Evolutionary conservation across 2,797 vertebrate genomes (phyloP), one percentile per base, ranked within the genome.

Genomic region (Fratercula arctica): DNA sequence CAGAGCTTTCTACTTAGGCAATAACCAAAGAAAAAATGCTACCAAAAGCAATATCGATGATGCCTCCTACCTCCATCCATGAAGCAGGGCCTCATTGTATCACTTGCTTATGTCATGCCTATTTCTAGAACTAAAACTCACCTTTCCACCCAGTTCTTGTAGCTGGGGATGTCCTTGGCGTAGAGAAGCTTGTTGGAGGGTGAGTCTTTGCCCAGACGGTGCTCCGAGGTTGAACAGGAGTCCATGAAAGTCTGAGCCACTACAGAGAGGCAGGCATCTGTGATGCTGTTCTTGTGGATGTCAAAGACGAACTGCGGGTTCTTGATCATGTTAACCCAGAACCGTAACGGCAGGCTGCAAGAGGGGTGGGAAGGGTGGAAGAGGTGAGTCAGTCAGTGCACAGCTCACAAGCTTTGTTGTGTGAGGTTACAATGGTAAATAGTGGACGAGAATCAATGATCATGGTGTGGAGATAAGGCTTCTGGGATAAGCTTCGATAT

Each of bases 241-340:
- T 99, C 99, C 99, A 99, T 99, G 98, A 99, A 99, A 89, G 99
- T 99, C 98, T 99, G 99, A 21, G 99, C 99, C 97, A 99, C 99
- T 95, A 99, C 99, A 0, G 99, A 99, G 63, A 99, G 98, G 95
- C 99, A 99, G 96, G 99, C 99, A 0, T 99, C 99, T 0, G 99
- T 99, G 98, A 99, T 99, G 98, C 99, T 99, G 97, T 99, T 99
- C 98, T 99, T 99, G 81, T 99, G 99, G 96, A 99, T 99, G 98
- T 99, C 99, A 2, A 98, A 98, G 74, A 98, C 98, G 0, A 98
- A 98, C 96, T 98, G 98, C 0, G 98, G 98, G 86, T 98, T 98
- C 97, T 98, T 98, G 97, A 98, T 98, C 97, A 98, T 98, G 94
- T 98, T 98, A 3, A 98, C 98, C 98, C 98, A 98, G 83, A 98